A percentile compares a stretch with the other conserved stretches of the same genome.
phyloP scores from a whole-genome alignment of 2,888 invertebrate genomes.

The Alsophila aescularia region DNA sequence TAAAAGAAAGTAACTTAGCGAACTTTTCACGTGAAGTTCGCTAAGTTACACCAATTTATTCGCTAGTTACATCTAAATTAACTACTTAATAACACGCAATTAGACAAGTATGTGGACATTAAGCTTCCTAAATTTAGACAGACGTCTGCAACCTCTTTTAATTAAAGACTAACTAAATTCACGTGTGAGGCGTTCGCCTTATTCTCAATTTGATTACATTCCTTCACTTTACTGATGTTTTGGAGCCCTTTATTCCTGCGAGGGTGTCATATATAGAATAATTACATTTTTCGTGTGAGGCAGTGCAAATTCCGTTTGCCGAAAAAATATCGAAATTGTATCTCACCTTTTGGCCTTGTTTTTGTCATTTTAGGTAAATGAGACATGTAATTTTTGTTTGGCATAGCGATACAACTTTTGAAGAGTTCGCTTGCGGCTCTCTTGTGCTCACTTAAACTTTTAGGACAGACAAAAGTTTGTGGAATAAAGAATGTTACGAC shows the following conservation, averaged over 20 bases:
- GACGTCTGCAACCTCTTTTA: conserved; percentile 9
- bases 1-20: background rate
- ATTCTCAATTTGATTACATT: conserved; percentile 18
- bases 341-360: background rate
- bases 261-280: background rate
- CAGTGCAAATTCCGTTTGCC: background rate
- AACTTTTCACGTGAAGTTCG: background rate
- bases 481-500: too few relatives aligned
- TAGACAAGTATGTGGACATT: conserved; percentile 6
- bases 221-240: conserved; percentile 14
- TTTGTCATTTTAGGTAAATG: background rate
- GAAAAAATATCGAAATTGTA: background rate
- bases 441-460: too few relatives aligned
- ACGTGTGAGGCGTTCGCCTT: background rate
- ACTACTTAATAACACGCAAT: conserved; percentile 9
- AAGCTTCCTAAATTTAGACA: conserved; percentile 5
- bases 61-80: conserved; percentile 12
- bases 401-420: too few relatives aligned
- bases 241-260: conserved; percentile 13
- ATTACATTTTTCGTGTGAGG: conserved; percentile 9
- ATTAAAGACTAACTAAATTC: conserved; percentile 22
- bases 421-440: too few relatives aligned
- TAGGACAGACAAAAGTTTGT: too few relatives aligned
- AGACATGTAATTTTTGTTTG: background rate
- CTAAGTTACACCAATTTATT: conserved; percentile 4